Base-by-base conservation (phyloP, 1,140 invertebrate genomes). In the Lethrus apterus region DNA sequence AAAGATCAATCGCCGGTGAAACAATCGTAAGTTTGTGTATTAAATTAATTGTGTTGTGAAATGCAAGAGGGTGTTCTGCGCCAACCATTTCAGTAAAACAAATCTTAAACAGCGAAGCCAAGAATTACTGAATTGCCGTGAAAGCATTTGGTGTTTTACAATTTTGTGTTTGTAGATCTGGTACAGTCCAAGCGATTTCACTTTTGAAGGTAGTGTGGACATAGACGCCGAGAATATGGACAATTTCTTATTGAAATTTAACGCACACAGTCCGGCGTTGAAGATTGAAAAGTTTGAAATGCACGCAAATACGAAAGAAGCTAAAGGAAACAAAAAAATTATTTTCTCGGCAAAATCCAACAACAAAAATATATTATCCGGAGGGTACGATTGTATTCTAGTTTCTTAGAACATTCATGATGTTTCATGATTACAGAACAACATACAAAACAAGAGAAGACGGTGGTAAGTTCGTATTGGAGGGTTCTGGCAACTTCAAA, bases 381-480 rank as follows among this genome's bases (percentile, higher is more conserved):
- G 84, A 66, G 80, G 44, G 36, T 23, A 20, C 15, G 17, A 23
- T 4, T 11, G 5, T 21, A 1, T 7, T n/a, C 17, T 3, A 4
- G 11, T 18, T 4, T 17, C 14, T 10, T 14, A 10, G 19, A 34
- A 9, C 5, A 19, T 18, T 13, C 3, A 15, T n/a, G 20, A 15
- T 15, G 13, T 48, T 24, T 20, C 38, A 18, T 18, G 3, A 19
- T 54, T 60, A 4, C 59, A 79, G 78, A 56, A 77, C 75, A 0
- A 78, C 71, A n/a, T 84, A 80, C 63, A 76, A 76, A 40, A 75
- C 75, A 30, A 79, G 80, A 41, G 77, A 83, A 21, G 83, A 87
- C 59, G 79, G 75, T 21, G 74, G 73, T 7, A 84, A 84, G 60
- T 71, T 74, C 14, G 81, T 81, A 19, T 71, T 85, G 1, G 83